phyloP scores from a whole-genome alignment of 2,888 invertebrate genomes.

The Leuctra nigra region DNA sequence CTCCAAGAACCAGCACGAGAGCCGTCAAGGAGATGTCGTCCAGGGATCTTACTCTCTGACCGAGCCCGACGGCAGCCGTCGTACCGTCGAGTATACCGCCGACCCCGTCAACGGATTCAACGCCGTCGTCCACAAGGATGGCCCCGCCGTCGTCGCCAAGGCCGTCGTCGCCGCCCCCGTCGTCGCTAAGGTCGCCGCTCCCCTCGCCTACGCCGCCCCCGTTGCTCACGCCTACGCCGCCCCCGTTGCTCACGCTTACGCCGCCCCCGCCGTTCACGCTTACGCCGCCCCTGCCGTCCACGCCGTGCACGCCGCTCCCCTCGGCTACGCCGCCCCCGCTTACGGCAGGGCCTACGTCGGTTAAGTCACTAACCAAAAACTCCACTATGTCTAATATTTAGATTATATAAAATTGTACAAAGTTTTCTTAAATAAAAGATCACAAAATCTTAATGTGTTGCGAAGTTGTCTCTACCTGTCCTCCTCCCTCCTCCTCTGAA shows the following conservation, averaged over 20 bases:
- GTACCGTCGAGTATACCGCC: slow-evolving; percentile 20
- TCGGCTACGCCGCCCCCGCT: slow-evolving; percentile 21
- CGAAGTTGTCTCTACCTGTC: too few relatives aligned
- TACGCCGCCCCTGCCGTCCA: slow-evolving; percentile 18
- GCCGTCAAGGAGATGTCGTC: slow-evolving; percentile 19
- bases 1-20: slow-evolving; percentile 20
- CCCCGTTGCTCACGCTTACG: slow-evolving; percentile 3
- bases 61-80: slow-evolving; percentile 20
- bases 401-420: too few relatives aligned
- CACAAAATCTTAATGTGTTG: too few relatives aligned
- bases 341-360: slow-evolving; percentile 14
- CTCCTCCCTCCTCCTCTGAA: too few relatives aligned
- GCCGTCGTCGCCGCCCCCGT: slow-evolving; percentile 13
- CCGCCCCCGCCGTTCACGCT: slow-evolving; percentile 11
- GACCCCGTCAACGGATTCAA: slow-evolving; percentile 23
- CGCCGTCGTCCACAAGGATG: slow-evolving; percentile 19
- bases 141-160: slow-evolving; percentile 3
- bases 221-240: slow-evolving; percentile 2
- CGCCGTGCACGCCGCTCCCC: slow-evolving; percentile 25
- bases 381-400: neutral
- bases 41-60: slow-evolving; percentile 17
- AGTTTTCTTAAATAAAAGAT: too few relatives aligned
- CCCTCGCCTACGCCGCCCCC: slow-evolving; percentile 1
- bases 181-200: slow-evolving; percentile 10
- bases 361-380: neutral